Conservation (phyloP, 2,888 invertebrate species). For the Macaria liturata region DNA sequence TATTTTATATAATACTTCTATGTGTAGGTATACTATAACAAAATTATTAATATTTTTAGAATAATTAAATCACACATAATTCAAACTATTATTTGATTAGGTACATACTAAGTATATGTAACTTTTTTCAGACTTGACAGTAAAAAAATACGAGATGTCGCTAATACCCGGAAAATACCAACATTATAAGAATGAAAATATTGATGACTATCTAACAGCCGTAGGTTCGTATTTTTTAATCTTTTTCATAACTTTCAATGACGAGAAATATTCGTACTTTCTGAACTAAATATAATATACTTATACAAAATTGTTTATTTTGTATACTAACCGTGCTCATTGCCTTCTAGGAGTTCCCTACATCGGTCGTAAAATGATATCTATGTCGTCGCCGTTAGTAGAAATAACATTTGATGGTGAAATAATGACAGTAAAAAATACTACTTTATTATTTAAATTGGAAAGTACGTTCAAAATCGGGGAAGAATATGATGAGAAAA, state of each 20-base stretch:
- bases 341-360: slow-evolving; percentile 71
- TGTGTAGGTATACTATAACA: too few species aligned
- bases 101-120: too few species aligned
- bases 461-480: slow-evolving; percentile 62
- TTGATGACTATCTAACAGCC: slow-evolving; percentile 85
- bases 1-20: too few species aligned
- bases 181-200: slow-evolving; percentile 85
- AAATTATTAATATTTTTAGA: too few species aligned
- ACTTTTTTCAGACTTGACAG: background rate
- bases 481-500: slow-evolving; percentile 80
- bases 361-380: slow-evolving; percentile 80
- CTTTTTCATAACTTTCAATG: background rate
- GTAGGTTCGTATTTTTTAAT: slow-evolving; percentile 70
- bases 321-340: slow-evolving; percentile 29
- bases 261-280: too few species aligned
- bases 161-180: slow-evolving; percentile 84
- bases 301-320: too few species aligned
- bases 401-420: slow-evolving; percentile 68
- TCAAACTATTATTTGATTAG: too few species aligned
- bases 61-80: too few species aligned
- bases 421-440: slow-evolving; percentile 71
- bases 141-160: slow-evolving; percentile 68
- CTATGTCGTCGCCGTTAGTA: slow-evolving; percentile 68
- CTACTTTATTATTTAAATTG: slow-evolving; percentile 11
- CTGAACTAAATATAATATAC: too few species aligned